These are phyloP conservation scores for Junonia oenone DNA, from an alignment of 2,888 invertebrate genomes.

Conservation along the genomic window DNA sequence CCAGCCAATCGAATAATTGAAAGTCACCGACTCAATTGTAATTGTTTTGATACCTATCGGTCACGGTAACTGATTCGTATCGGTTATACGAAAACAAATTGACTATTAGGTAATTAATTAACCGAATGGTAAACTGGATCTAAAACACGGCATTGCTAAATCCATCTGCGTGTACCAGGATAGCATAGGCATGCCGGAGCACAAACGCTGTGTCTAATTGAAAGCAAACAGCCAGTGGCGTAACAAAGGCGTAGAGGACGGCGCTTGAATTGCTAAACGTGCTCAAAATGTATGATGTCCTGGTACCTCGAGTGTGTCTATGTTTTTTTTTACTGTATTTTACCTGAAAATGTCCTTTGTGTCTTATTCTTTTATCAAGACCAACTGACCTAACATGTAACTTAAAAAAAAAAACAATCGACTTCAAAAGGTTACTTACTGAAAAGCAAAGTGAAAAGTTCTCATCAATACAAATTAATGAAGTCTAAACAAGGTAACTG, in stretches of 20 bases:
- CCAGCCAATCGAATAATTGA: too few relatives aligned
- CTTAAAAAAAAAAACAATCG: too few relatives aligned
- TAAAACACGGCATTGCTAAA: constrained; percentile 23
- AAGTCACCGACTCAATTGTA: too few relatives aligned
- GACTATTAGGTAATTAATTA: constrained; percentile 3
- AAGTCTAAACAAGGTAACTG: too few relatives aligned
- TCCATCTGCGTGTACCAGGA: constrained; percentile 19
- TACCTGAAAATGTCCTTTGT: too few relatives aligned
- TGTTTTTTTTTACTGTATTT: constrained; percentile 2
- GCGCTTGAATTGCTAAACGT: constrained; percentile 35
- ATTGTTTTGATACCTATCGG: too few relatives aligned
- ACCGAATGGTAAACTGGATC: background rate
- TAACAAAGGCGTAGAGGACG: constrained; percentile 34
- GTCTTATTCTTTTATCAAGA: too few relatives aligned
- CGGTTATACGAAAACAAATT: background rate
- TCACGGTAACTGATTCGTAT: background rate
- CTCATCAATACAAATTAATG: too few relatives aligned
- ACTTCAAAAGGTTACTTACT: too few relatives aligned
- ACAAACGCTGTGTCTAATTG: constrained; percentile 38
- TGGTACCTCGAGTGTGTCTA: constrained; percentile 16
- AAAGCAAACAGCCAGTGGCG: constrained; percentile 36
- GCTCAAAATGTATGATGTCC: constrained; percentile 27
- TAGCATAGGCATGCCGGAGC: constrained; percentile 21
- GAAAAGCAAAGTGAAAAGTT: too few relatives aligned
- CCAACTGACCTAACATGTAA: too few relatives aligned